phyloP scores from a whole-genome alignment of 2,113 vertebrate species.

The Acrocephalus kingi region DNA sequence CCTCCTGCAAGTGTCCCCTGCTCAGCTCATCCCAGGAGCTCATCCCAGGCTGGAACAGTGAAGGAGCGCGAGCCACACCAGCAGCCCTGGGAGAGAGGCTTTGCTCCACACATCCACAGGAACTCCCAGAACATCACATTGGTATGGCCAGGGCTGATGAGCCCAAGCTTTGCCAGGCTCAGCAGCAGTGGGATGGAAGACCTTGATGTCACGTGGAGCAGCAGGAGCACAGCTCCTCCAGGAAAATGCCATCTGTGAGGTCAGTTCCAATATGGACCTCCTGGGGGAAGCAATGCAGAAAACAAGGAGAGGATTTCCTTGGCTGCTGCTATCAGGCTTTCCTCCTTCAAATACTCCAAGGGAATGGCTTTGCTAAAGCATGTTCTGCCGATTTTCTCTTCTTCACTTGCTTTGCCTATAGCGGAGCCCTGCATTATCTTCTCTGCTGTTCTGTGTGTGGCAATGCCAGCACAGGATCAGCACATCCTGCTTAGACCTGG shows the following conservation, averaged over 20 bases:
- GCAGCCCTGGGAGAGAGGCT: neutral
- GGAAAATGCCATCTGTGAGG: neutral
- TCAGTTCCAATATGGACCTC: neutral
- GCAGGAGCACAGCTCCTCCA: neutral
- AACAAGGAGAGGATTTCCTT: neutral
- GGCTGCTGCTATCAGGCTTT: neutral
- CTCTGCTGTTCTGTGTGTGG: neutral
- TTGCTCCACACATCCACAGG: neutral
- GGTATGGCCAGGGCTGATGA: rapidly evolving
- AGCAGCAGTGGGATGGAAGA: neutral
- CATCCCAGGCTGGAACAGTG: neutral
- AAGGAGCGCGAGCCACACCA: rapidly evolving
- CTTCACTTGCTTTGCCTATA: neutral
- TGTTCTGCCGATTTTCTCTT: neutral
- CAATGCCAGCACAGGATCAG: neutral
- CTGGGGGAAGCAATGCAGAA: neutral
- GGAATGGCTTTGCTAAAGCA: neutral
- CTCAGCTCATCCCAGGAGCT: neutral
- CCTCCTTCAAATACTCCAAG: neutral
- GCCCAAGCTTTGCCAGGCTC: neutral
- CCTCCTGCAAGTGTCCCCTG: neutral
- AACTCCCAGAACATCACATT: neutral
- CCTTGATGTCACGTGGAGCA: neutral
- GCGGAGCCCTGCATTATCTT: neutral
- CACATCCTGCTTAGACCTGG: neutral